Conservation (phyloP, 2,113 vertebrate genomes). For the Pogona vitticeps region DNA sequence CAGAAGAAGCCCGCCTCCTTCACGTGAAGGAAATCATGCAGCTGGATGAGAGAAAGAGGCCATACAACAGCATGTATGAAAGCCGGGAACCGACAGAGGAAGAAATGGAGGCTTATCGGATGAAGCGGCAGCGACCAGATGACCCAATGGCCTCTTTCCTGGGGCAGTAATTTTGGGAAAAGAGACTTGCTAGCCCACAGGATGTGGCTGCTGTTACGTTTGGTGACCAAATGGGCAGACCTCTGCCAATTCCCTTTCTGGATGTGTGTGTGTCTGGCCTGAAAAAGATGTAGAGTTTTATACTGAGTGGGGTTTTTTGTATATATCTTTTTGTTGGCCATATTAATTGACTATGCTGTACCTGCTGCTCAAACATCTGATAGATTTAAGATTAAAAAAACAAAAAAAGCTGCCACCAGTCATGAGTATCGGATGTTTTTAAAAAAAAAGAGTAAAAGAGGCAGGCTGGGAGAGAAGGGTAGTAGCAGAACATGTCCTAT, state of each 20-base stretch:
- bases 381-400: too few relatives aligned
- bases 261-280: background rate
- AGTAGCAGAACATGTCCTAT: too few relatives aligned
- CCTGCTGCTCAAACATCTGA: background rate
- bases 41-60: conserved; percentile 92
- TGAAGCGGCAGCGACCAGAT: conserved; percentile 89
- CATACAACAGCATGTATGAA: conserved; percentile 88
- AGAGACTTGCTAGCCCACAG: background rate
- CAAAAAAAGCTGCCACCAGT: background rate
- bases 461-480: too few relatives aligned
- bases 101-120: conserved; percentile 96
- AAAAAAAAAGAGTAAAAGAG: background rate
- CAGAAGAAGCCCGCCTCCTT: conserved; percentile 91
- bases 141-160: conserved; percentile 98
- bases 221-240: background rate
- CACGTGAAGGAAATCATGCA: conserved; percentile 89
- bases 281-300: background rate
- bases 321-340: background rate
- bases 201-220: background rate
- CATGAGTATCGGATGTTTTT: background rate
- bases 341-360: background rate
- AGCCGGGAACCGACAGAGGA: conserved; percentile 92
- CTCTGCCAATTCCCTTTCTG: background rate
- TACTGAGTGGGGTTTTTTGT: background rate
- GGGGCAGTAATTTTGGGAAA: conserved; percentile 73